Evolutionary conservation across 1,140 invertebrate genomes (phyloP), one percentile per base, ranked within the genome.

Genomic region (Cydia amplana): DNA sequence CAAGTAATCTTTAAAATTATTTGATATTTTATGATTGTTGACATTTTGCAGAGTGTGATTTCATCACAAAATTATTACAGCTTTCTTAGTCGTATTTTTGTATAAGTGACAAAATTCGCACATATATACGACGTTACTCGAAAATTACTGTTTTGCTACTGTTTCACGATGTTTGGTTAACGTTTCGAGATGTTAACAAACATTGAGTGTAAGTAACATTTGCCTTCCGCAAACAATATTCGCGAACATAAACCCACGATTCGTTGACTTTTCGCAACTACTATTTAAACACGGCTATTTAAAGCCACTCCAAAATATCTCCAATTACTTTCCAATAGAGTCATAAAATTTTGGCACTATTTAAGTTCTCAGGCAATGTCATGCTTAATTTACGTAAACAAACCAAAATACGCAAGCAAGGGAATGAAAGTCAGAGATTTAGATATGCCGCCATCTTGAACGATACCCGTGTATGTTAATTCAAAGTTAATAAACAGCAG

Each of bases 91-190:
- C 18, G 1, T 60, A 12, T 23, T 60, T 60, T 60, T 60, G 20
- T 60, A 23, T 60, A 60, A 1, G 0, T 10, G 4, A 60, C 55
- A 23, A 23, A 18, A 7, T 60, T 60, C 20, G 55, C 55, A 23
- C 55, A 60, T 60, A 2, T 23, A 23, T n/a, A 60, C 55, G 55
- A 60, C 12, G 16, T 23, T 1, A 23, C 20, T 60, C 65, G 32
- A 18, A 32, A 70, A n/a, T 67, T n/a, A 70, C 32, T 70, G 65
- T 70, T 67, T 67, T 20, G 65, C 65, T 70, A 70, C 65, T 70
- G 65, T 70, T 70, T 43, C 25, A 70, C 32, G 23, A 32, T 12
- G 28, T 36, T 40, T 70, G 18, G n/a, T 40, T 70, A 43, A 70
- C 65, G 65, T 70, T 70, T 36, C 28, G 16, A 36, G 32, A 32